These are phyloP conservation scores for Platorchestia sp. DNA, from an alignment of 1,140 invertebrate genomes.

Conservation along the genomic window DNA sequence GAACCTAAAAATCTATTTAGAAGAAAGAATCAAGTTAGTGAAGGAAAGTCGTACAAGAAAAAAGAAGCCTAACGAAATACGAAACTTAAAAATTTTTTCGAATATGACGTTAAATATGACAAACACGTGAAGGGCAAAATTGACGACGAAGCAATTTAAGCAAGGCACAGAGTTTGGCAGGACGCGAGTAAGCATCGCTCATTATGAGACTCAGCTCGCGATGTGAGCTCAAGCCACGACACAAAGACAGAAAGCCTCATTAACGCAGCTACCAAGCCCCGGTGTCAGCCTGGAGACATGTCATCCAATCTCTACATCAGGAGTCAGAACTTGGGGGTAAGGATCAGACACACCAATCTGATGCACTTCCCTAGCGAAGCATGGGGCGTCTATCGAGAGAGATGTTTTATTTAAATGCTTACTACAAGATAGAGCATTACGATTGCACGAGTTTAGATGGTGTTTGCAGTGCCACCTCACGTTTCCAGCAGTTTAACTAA, in stretches of 20 bases:
- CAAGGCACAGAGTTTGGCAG: not conserved
- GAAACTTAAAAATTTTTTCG: no score
- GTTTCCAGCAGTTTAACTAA: not conserved
- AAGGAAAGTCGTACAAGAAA: no score
- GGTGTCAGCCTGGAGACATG: not conserved
- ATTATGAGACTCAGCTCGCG: not conserved
- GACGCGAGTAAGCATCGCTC: slow-evolving; percentile 7
- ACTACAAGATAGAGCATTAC: not conserved
- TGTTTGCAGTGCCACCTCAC: not conserved
- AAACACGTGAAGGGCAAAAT: not conserved
- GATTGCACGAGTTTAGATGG: not conserved
- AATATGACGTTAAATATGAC: not conserved
- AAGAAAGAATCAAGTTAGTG: not conserved
- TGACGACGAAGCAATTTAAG: not conserved
- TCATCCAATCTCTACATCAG: not conserved
- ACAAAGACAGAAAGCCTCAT: slow-evolving; percentile 47
- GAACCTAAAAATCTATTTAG: not conserved
- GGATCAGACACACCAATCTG: not conserved
- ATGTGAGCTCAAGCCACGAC: slow-evolving; percentile 8
- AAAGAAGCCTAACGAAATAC: no score
- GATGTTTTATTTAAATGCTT: not conserved
- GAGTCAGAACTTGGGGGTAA: not conserved
- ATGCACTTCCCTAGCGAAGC: no score
- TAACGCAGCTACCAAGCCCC: not conserved
- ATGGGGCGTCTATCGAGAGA: no score